A percentile compares a stretch with the other conserved stretches of the same genome.
Evolutionary conservation across 2,797 vertebrate species (phyloP).

Genomic region (Yasuhikotakia modesta): DNA sequence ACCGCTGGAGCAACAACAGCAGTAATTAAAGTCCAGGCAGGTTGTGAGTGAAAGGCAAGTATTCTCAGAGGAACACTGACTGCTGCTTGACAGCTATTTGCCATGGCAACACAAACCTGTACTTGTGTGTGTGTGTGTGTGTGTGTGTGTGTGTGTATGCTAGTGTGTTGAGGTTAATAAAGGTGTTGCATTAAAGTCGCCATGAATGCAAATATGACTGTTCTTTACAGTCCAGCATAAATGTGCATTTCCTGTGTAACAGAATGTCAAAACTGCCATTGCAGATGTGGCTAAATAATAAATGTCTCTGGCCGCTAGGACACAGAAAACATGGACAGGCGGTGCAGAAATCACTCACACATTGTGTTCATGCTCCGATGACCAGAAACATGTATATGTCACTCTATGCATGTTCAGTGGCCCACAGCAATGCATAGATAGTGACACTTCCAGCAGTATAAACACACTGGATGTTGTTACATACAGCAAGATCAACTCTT

Average conservation of each 20-base stretch:
- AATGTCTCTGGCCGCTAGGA: constrained; percentile 36
- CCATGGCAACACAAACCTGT: constrained; percentile 30
- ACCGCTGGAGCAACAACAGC: constrained; percentile 44
- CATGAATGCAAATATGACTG: no score
- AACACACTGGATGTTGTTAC: neutral
- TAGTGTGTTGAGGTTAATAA: constrained; percentile 1
- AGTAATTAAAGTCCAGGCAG: constrained; percentile 38
- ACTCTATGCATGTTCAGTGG: neutral
- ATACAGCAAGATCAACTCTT: neutral
- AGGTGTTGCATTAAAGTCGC: neutral
- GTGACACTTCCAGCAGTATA: neutral
- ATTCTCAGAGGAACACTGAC: neutral
- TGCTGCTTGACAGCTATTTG: constrained; percentile 16
- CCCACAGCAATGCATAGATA: neutral
- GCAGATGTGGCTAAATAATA: constrained; percentile 51
- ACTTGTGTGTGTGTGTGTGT: neutral
- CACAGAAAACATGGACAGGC: constrained; percentile 17
- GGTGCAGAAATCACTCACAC: neutral
- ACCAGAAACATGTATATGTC: neutral
- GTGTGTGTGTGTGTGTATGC: neutral
- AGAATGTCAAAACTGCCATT: constrained; percentile 39
- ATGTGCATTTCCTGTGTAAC: constrained; percentile 38
- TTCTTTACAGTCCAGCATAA: constrained; percentile 16
- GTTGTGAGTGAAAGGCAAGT: constrained; percentile 4
- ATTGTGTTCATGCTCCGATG: neutral